These are phyloP conservation scores for Volucella bombylans DNA, from an alignment of 2,888 invertebrate genomes.

Conservation along the genomic window DNA sequence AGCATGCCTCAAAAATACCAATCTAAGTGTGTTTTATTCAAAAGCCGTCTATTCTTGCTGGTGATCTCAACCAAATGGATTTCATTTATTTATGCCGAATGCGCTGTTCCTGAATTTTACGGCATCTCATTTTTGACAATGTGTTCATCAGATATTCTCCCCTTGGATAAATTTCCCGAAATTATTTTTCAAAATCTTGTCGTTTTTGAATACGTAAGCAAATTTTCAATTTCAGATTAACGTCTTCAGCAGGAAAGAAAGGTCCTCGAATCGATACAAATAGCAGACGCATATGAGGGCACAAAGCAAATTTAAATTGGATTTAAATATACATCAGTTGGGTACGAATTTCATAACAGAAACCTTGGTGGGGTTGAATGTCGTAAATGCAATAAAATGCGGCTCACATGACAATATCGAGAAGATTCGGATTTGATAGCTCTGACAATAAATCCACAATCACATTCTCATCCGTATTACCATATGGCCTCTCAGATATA, in stretches of 20 bases:
- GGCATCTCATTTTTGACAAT: neutral
- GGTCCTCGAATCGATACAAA: conserved; percentile 11
- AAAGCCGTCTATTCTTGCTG: too few relatives aligned
- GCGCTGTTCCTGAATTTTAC: neutral
- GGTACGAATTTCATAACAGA: neutral
- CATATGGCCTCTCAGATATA: neutral
- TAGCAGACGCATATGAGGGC: neutral
- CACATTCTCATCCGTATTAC: neutral
- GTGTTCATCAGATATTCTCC: conserved; percentile 7
- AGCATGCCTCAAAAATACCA: too few relatives aligned
- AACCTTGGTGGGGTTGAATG: neutral
- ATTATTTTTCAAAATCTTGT: conserved; percentile 14
- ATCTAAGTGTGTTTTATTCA: too few relatives aligned
- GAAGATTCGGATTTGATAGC: conserved; percentile 36
- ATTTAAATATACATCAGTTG: conserved; percentile 35
- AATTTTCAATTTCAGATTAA: conserved; percentile 12
- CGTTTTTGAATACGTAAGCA: conserved; percentile 4
- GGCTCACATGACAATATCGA: conserved; percentile 1
- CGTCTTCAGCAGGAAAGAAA: neutral
- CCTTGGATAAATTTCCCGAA: neutral
- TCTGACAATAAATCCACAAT: conserved; percentile 7
- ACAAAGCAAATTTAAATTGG: conserved; percentile 15
- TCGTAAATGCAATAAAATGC: conserved; percentile 23
- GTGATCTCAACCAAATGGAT: too few relatives aligned
- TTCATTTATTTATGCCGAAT: neutral